Conservation (phyloP, 2,888 invertebrate species). For the Colostygia pectinataria region DNA sequence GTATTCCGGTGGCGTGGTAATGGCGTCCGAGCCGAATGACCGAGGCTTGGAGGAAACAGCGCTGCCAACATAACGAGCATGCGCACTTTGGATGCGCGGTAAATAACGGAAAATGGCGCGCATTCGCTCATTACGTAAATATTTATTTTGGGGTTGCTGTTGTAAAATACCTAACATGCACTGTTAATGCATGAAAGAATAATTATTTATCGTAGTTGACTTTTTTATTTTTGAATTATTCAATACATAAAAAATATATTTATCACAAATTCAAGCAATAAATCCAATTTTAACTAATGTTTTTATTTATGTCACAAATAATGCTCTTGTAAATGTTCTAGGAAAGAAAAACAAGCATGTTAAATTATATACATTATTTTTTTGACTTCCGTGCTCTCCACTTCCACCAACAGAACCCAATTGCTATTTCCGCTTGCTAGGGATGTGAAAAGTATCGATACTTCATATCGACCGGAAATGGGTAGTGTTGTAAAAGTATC, state of each 20-base stretch:
- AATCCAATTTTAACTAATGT: no score
- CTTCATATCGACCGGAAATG: constrained; percentile 35
- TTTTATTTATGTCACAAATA: no score
- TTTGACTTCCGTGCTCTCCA: constrained; percentile 24
- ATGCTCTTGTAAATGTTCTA: no score
- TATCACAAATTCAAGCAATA: no score
- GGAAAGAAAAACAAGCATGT: no score
- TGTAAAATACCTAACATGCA: no score
- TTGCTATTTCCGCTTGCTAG: constrained; percentile 42
- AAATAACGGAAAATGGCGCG: constrained; percentile 63
- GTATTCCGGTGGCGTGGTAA: constrained; percentile 77
- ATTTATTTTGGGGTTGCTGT: no score
- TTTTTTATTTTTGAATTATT: no score
- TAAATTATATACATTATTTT: no score
- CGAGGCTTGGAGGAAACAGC: constrained; percentile 76
- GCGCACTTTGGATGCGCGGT: constrained; percentile 49
- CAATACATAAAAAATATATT: no score
- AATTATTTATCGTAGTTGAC: no score
- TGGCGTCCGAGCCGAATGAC: constrained; percentile 62
- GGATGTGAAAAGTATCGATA: constrained; percentile 36
- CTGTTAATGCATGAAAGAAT: no score
- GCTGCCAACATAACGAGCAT: constrained; percentile 59
- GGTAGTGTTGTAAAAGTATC: constrained; percentile 49
- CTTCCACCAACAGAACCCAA: constrained; percentile 9
- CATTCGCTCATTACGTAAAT: constrained; percentile 50